Evolutionary conservation across 1,140 invertebrate species (phyloP).

Genomic region (Glossosoma conforme): DNA sequence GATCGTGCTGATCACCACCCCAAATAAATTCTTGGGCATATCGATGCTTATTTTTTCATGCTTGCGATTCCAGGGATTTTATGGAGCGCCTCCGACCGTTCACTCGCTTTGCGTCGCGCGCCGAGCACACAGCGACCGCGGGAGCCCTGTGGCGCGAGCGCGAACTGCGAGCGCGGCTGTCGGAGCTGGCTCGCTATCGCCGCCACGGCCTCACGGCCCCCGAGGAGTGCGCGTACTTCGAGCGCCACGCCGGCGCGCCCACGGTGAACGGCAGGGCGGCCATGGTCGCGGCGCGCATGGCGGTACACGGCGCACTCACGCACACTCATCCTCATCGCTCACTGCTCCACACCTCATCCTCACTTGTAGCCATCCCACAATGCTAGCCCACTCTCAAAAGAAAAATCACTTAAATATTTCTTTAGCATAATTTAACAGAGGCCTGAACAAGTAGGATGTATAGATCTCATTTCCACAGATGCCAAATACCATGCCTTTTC

Average conservation of each 20-base stretch:
- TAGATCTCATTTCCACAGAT: no score
- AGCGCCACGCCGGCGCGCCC: constrained; percentile 61
- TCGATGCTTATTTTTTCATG: no score
- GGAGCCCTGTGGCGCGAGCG: constrained; percentile 75
- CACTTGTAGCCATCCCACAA: no score
- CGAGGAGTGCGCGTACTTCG: constrained; percentile 79
- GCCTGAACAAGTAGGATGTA: no score
- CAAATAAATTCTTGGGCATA: no score
- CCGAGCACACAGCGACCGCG: constrained; percentile 76
- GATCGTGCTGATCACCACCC: no score
- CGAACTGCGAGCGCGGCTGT: constrained; percentile 73
- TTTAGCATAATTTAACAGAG: no score
- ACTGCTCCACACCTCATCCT: constrained; percentile 3
- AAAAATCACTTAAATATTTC: no score
- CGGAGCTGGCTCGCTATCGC: constrained; percentile 77
- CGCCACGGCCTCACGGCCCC: constrained; percentile 73
- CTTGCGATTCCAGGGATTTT: constrained; percentile 56
- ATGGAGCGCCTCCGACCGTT: constrained; percentile 77
- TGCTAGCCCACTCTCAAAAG: no score
- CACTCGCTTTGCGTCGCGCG: constrained; percentile 80
- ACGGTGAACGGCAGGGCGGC: constrained; percentile 42
- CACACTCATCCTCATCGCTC: no score
- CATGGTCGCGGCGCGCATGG: constrained; percentile 24
- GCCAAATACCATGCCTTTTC: no score
- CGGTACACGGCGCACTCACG: constrained; percentile 18